Evolutionary conservation across 37 sponge, comb jelly and placozoan genomes (phyloP).

Genomic region (Amphimedon queenslandica): DNA sequence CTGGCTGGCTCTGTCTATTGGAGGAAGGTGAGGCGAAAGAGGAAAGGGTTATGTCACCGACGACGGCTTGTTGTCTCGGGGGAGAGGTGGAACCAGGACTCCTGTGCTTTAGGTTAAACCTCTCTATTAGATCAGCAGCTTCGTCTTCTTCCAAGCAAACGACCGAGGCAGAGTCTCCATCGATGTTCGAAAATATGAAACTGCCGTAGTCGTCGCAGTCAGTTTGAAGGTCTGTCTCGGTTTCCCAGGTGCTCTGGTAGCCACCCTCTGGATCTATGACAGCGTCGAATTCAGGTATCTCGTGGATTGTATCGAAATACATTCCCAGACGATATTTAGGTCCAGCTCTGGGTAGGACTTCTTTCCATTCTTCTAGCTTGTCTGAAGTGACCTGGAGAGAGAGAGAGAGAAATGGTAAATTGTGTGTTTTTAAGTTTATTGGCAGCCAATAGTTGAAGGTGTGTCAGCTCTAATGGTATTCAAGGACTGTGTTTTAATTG

Average conservation of each 20-base stretch:
- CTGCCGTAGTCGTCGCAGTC: slow-evolving; percentile 35
- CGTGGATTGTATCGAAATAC: slow-evolving; percentile 72
- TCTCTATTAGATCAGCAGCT: background rate
- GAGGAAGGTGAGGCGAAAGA: no score
- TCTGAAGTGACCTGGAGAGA: slow-evolving; percentile 50
- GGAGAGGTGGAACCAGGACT: background rate
- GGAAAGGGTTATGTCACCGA: background rate
- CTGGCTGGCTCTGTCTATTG: slow-evolving; percentile 27
- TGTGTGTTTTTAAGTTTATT: background rate
- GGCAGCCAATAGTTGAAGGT: no score
- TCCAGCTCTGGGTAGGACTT: slow-evolving; percentile 46
- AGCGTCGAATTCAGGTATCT: slow-evolving; percentile 30
- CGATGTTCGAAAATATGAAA: slow-evolving; percentile 41
- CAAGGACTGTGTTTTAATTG: no score
- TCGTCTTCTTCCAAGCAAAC: slow-evolving; percentile 48
- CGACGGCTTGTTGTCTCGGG: background rate
- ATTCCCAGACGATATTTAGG: slow-evolving; percentile 59
- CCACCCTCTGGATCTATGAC: slow-evolving; percentile 20
- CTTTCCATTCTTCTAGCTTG: slow-evolving; percentile 53
- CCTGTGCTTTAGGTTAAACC: background rate
- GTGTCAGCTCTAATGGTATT: no score
- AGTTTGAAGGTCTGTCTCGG: slow-evolving; percentile 51
- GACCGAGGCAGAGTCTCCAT: slow-evolving; percentile 66
- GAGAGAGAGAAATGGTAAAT: background rate
- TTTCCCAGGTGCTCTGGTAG: slow-evolving; percentile 38